Base-by-base conservation (phyloP, 2,888 invertebrate species). In the Xylocampa areola region DNA sequence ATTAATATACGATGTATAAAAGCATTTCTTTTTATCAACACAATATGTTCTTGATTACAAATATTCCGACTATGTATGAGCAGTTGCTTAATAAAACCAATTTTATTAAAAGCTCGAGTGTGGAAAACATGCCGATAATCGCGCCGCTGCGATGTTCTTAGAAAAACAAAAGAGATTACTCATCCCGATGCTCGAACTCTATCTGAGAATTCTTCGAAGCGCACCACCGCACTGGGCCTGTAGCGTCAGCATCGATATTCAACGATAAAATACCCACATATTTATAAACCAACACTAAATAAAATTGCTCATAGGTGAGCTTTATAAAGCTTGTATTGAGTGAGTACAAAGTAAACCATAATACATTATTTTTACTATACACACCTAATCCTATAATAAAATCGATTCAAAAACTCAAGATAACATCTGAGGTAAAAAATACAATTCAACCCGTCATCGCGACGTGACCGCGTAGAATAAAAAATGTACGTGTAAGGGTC, bases 121-220 rank as follows among this genome's bases (percentile, higher is more conserved):
- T 77, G 80, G 81, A 84, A 82, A 85, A 87, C 82, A 81, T 86
- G 83, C 84, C 84, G 89, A 91, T 91, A 88, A 92, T 90, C 89
- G 86, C 72, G 63, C 75, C 76, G 77, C 80, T 76, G 78, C 80
- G 76, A 79, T 81, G 82, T 86, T 88, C 87, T 89, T 82, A 89
- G 88, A 92, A 93, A 92, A 93, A 93, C 91, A 93, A 92, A 92
- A 91, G 92, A 91, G 91, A 92, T 94, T 92, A 93, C 91, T 94
- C 92, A 93, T 92, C 89, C 90, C 82, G 80, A 82, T 79, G 86
- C 87, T 87, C 92, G 88, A 91, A 92, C 90, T 93, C 91, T 91
- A 91, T 92, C 90, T 86, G 84, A 89, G 89, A 88, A 91, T 89
- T 91, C 89, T 88, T 88, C 81, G 84, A 87, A 90, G 87, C 89